Conservation (phyloP, 2,888 invertebrate genomes). For the Watsonalla cultraria region DNA sequence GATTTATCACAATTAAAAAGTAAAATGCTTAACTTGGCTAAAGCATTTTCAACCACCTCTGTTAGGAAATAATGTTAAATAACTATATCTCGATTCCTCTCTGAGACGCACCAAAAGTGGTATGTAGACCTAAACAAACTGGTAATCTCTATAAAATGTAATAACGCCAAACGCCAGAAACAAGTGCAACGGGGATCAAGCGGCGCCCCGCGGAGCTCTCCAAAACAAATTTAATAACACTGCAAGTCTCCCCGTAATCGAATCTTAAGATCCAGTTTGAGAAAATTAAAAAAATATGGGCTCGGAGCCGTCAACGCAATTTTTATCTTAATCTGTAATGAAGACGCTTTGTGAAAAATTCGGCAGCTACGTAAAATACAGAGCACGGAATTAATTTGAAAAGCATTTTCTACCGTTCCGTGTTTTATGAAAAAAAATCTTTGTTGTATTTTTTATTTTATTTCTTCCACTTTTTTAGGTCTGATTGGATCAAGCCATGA, state of each 20-base stretch:
- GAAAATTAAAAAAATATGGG: conserved; percentile 75
- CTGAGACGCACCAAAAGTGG: background rate
- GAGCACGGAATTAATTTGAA: conserved; percentile 38
- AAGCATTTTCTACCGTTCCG: conserved; percentile 19
- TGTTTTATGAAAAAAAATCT: conserved; percentile 6
- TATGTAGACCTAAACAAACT: no score
- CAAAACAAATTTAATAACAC: conserved; percentile 62
- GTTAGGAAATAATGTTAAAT: no score
- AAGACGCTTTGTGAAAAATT: conserved; percentile 54
- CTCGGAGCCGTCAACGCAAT: conserved; percentile 66
- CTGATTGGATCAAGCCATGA: no score
- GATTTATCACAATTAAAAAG: no score
- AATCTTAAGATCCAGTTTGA: conserved; percentile 65
- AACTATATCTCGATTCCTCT: no score
- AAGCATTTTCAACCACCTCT: no score
- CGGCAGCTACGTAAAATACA: conserved; percentile 32
- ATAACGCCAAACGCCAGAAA: conserved; percentile 20
- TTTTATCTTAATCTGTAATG: conserved; percentile 71
- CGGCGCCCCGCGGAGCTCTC: conserved; percentile 34
- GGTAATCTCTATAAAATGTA: background rate
- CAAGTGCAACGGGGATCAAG: conserved; percentile 23
- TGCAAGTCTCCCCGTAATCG: conserved; percentile 59
- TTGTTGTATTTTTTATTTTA: background rate
- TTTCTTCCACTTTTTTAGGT: no score
- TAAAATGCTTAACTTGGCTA: no score